Base-by-base conservation (phyloP, 2,113 vertebrate species). In the Rhea americana region DNA sequence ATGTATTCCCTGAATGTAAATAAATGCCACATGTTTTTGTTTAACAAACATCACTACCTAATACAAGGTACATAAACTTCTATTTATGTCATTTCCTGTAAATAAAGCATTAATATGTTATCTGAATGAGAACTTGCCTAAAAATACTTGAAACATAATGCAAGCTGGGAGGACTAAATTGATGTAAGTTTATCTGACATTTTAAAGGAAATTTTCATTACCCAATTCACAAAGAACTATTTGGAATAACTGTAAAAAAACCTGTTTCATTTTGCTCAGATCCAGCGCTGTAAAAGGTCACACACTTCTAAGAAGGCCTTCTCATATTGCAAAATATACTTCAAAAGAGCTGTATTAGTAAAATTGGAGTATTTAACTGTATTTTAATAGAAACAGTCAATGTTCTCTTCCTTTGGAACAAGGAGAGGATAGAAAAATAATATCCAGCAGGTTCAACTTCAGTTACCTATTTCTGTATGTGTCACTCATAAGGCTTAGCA, bases 161-260 rank as follows among this genome's bases (percentile, higher is more conserved):
- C 73, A 90, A 68, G 55, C 67, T 84, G 80, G 59, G 79, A 87
- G 48, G 62, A 76, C 45, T 90, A 92, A 92, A 94, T 85, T 95
- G 95, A 97, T 95, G 74, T 96, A 95, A 96, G 56, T 89, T 94
- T 91, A 93, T 85, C 82, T 93, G 95, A 94, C 92, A 91, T 97
- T 97, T 96, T 94, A 83, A 94, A 93, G 82, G 83, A 93, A 96
- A 95, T 95, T 93, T 86, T 94, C 77, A 73, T 95, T 96, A 95
- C 91, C 93, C 94, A 78, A 85, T 89, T 91, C 89, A 83, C 39
- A 59, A 93, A 75, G 32, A 91, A 62, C 61, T 89, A 62, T 91
- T 85, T 48, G 1, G 19, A 62, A 43, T 66, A 74, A 48, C 56
- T 89, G 65, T 39, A 77, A 82, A 90, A 65, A 85, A 91, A 90